Percentiles rank a stretch among this genome's conserved stretches.
These are phyloP conservation scores for Caenorhabditis sp. DNA, from an alignment of 2,888 invertebrate species.

Conservation along the genomic window DNA sequence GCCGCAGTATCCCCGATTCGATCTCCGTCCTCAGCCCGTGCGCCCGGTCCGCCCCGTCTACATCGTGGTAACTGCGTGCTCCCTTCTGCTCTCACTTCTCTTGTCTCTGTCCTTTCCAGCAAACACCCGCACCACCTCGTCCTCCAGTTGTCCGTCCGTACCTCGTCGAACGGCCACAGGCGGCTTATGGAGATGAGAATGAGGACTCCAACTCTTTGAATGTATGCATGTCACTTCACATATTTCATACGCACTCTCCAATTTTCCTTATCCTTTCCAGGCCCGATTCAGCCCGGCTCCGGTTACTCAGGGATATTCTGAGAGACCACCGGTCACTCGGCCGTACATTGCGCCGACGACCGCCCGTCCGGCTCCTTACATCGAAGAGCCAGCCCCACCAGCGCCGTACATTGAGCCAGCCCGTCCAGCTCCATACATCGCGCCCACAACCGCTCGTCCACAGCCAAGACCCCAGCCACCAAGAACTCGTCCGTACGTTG, in stretches of 20 bases:
- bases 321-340: conserved; percentile 35
- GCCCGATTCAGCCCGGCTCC: conserved; percentile 19
- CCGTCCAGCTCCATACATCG: conserved; percentile 4
- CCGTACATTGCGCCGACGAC: background rate
- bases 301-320: conserved; percentile 14
- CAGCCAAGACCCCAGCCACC: too few species aligned
- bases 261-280: background rate
- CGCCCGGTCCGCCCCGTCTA: conserved; percentile 50
- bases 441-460: conserved; percentile 10
- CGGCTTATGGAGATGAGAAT: conserved; percentile 34
- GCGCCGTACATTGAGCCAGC: conserved; percentile 16
- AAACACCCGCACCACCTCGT: conserved; percentile 29
- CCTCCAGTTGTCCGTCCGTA: conserved; percentile 10
- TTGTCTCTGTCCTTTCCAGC: conserved; percentile 5
- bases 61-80: conserved; percentile 18
- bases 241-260: background rate
- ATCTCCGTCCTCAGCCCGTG: conserved; percentile 44
- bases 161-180: conserved; percentile 25
- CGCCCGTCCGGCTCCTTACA: conserved; percentile 1
- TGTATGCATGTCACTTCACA: conserved; percentile 15
- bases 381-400: conserved; percentile 4
- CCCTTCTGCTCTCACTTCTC: too few species aligned
- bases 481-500: conserved; percentile 18
- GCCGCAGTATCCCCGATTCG: conserved; percentile 38
- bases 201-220: conserved; percentile 38